Base-by-base conservation (phyloP, 2,888 invertebrate species). In the Seira musarum region DNA sequence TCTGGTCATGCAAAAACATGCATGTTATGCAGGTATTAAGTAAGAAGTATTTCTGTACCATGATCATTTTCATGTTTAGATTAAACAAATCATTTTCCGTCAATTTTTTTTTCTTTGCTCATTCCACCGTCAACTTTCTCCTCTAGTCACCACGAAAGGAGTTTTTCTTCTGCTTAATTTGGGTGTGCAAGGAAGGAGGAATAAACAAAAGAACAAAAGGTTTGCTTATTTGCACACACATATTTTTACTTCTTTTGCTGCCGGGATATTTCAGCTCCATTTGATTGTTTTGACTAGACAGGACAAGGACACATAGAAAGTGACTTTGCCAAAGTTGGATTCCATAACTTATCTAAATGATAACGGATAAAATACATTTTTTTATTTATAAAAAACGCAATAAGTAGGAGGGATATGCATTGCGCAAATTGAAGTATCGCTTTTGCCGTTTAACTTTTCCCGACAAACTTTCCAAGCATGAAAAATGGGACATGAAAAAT, bases 11-110 rank as follows among this genome's bases (percentile, higher is more conserved):
- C n/a, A 8, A n/a, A 57, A 40, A 40, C 40, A 40, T 40, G 40
- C 13, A 13, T 40, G 40, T 8, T 40, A 40, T 5, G 40, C 13
- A 57, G 57, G 57, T 57, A n/a, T 57, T 57, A 1, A 10, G 46
- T 66, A 65, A 70, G n/a, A n/a, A n/a, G n/a, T n/a, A n/a, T n/a
- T n/a, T n/a, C n/a, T n/a, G n/a, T n/a, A n/a, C n/a, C 70, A 70
- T 57, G 77, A 75, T 75, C 64, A 68, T 72, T 77, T 80, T 80
- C 82, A 71, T 82, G 82, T 82, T 68, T 68, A 67, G 61, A 80
- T 78, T 69, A 64, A 72, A 82, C 82, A 82, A 82, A 82, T 82
- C 80, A 82, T 82, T 76, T 63, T 64, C 46, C 75, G 82, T 82
- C 82, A 82, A 82, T 82, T 79, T 70, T 74, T 35, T 63, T 63